Base-by-base conservation (phyloP, 1,140 invertebrate genomes). In the Ostrea denselamellosa region DNA sequence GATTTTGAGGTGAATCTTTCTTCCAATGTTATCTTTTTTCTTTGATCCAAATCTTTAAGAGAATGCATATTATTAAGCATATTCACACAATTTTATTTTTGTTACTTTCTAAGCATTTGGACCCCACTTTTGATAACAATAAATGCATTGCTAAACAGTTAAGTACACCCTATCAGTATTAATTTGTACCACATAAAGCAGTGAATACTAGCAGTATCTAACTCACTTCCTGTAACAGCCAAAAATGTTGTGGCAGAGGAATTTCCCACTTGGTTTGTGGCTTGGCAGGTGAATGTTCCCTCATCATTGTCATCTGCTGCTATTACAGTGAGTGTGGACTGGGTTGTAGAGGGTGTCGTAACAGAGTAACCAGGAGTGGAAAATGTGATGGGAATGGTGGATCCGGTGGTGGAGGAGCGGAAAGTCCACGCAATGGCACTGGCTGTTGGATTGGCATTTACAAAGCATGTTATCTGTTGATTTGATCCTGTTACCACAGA, bases 181-280 rank as follows among this genome's bases (percentile, higher is more conserved):
- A 19, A 7, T 62, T n/a, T n/a, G 0, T 19, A 17, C 56, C 56
- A 62, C 17, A 3, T 7, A 34, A 77, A 28, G 68, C 68, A 28
- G 22, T 77, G 28, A 28, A 17, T 12, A 0, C 25, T 71, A 28
- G 10, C 22, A 12, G 22, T 71, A 28, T 8, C 10, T 19, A 54
- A 85, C 83, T 85, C 58, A 85, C 83, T 62, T 85, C 83, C 83
- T 58, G 83, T 85, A 22, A 85, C 53, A 19, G 17, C 56, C 28
- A 85, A 34, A 34, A 44, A 54, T 56, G 83, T 25, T 17, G n/a
- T 25, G 25, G 58, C 83, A 8, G 52, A 5, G n/a, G 14, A 19
- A 28, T 83, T 58, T 77, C 88, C 88, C 8, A 89, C 58, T 82
- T 68, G 77, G 68, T 89, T 89, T 25, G 86, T 77, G 53, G 88